Base-by-base conservation (phyloP, 2,113 vertebrate species). In the Verasper variegatus region DNA sequence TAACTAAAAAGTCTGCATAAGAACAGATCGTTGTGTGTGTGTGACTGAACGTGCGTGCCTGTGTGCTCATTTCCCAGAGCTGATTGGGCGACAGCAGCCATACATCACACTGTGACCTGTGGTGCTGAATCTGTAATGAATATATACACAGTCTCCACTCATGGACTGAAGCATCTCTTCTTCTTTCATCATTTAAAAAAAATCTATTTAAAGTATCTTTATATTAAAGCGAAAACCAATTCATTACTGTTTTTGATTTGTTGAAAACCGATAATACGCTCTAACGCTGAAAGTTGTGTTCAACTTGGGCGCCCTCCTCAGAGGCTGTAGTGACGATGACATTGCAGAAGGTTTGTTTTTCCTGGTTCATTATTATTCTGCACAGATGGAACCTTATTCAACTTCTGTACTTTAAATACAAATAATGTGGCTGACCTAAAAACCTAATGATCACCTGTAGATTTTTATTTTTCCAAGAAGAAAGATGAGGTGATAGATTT, bases 401-500 rank as follows among this genome's bases (percentile, higher is more conserved):
- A 37, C 57, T 47, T 52, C 51, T 59, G 51, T 63, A 13, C 4
- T 42, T 75, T 45, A 31, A 66, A 78, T 52, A 37, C 26, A 80
- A 55, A 68, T 52, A 27, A 6, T 51, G 37, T 42, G 24, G 58
- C 5, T 62, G 40, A 35, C 27, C 23, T 15, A 49, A 59, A 23
- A 37, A 57, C 47, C 52, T 5, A 35, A 52, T 45, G 55, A 67
- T 76, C 45, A 70, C 71, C 67, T 75, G 35, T 45, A 61, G 73
- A 76, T 79, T 66, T 61, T 68, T 54, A 56, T 71, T 82, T 86
- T 74, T 85, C 71, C 69, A 23, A 60, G 56, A 47, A 59, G 74
- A 71, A 71, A 64, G 94, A 94, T 86, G 94, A 93, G 59, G 94
- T 93, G 88, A 92, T 94, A 96, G 95, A 98, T 98, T 98, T 97